Base-by-base conservation (phyloP, 2,888 invertebrate genomes). In the Agonopterix heracliana region DNA sequence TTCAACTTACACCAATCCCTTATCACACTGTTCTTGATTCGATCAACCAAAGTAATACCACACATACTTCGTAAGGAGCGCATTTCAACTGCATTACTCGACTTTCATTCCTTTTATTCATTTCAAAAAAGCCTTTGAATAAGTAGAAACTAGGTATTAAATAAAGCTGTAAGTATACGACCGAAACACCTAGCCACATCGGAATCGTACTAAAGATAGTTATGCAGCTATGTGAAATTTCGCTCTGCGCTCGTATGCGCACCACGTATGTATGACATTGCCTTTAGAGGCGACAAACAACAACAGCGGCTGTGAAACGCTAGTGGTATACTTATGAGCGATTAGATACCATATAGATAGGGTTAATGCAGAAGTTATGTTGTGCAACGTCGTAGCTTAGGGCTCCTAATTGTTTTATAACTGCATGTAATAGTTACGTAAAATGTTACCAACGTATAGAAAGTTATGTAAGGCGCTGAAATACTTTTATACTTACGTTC, bases 231-330 rank as follows among this genome's bases (percentile, higher is more conserved):
- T 70, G 78, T 75, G 77, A 78, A 77, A 78, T 74, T 77, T 59
- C 57, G 61, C 58, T 54, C 57, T 36, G 66, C 66, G 60, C 70
- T 62, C 62, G 70, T 71, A 79, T 78, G 74, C 78, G 72, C 69
- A 58, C 68, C 75, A 66, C 73, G 69, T 62, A 44, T 53, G 69
- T 62, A 44, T 53, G 55, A 26, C 42, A 52, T 52, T 45, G 46
- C 61, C 61, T 59, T 69, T 67, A 66, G 68, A 69, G 66, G 72
- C 67, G 57, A 61, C 62, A 62, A 59, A 64, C 61, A 66, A 62
- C 57, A 63, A 60, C 57, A 53, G 64, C 61, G 64, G 62, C 64
- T 38, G 70, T 74, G 75, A 77, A 78, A 78, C 77, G 74, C 70
- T 57, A 44, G 43, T 55, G 54, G 74, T 69, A 65, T 74, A 65